These are phyloP conservation scores for Mesorhabditis spiculigera DNA, from an alignment of 2,888 invertebrate genomes.

Conservation along the genomic window DNA sequence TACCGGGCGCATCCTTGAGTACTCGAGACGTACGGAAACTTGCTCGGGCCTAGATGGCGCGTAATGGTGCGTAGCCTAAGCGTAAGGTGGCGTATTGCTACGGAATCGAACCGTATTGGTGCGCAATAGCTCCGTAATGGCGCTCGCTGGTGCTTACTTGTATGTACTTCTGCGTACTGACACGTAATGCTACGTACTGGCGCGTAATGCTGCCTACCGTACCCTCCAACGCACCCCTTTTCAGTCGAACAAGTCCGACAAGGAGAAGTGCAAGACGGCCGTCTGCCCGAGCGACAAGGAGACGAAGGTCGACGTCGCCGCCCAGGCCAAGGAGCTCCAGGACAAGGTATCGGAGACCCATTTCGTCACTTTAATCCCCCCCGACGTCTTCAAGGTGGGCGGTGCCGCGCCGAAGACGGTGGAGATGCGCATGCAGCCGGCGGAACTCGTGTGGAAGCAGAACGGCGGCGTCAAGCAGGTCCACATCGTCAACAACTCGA, in stretches of 20 bases:
- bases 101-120: no score
- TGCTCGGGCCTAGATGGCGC: no score
- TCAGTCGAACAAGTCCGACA: background rate
- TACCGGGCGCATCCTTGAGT: no score
- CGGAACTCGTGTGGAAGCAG: constrained; percentile 16
- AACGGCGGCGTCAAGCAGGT: constrained; percentile 18
- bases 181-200: no score
- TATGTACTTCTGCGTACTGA: no score
- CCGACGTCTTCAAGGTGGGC: background rate
- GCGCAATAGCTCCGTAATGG: no score
- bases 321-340: background rate
- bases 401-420: constrained; percentile 1
- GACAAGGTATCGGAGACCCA: constrained; percentile 5
- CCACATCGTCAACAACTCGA: constrained; percentile 21
- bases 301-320: constrained; percentile 15
- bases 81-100: no score
- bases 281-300: constrained; percentile 25
- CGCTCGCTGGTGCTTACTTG: no score
- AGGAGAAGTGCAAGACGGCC: constrained; percentile 18
- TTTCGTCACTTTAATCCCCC: constrained; percentile 6
- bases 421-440: constrained; percentile 16
- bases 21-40: no score
- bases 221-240: no score
- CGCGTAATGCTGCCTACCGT: no score
- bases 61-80: no score